These are phyloP conservation scores for Pocillopora grandis DNA, from an alignment of 92 coral and sea anemone species.

Conservation along the genomic window DNA sequence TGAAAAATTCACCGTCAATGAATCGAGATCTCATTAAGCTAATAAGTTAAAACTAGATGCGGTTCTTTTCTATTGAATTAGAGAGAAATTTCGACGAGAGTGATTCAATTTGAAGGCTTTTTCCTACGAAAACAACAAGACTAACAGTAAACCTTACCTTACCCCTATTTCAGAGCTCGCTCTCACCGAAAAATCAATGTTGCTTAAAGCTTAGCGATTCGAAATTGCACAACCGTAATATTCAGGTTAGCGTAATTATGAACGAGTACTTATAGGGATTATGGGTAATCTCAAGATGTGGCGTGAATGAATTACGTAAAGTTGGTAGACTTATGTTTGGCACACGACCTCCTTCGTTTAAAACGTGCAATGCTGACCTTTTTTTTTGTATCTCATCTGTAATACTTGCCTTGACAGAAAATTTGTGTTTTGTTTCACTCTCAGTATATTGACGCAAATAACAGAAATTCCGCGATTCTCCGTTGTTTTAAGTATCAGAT, in stretches of 20 bases:
- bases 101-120: too few species aligned
- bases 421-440: neutral
- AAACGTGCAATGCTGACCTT: neutral
- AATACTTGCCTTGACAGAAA: neutral
- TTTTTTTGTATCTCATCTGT: neutral
- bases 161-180: too few species aligned
- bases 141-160: too few species aligned
- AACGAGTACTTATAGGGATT: too few species aligned
- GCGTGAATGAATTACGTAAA: neutral
- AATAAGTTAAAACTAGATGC: too few species aligned
- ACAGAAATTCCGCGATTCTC: neutral
- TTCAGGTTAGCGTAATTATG: too few species aligned
- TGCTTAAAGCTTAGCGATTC: too few species aligned
- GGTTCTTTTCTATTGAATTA: too few species aligned
- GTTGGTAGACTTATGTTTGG: neutral
- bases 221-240: too few species aligned
- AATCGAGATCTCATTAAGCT: neutral
- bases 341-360: neutral
- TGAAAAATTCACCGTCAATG: neutral
- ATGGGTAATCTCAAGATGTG: neutral
- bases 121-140: too few species aligned
- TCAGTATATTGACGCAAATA: neutral
- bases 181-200: too few species aligned
- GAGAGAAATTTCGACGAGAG: too few species aligned
- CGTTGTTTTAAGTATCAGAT: neutral